Base-by-base conservation (phyloP, 2,797 vertebrate species). In the Cyprinodon diabolis region DNA sequence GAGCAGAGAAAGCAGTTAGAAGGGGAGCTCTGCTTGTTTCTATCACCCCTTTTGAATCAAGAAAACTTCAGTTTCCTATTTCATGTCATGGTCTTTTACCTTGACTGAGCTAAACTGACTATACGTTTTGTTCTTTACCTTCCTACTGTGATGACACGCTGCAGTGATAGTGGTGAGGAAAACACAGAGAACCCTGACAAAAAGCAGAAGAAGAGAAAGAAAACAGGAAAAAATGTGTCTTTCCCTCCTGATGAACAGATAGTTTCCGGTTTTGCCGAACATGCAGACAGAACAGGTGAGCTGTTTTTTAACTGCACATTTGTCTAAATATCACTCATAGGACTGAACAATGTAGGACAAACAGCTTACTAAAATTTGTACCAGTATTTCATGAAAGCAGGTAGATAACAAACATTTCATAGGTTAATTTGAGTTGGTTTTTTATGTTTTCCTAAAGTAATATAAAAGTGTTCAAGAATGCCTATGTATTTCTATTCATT, bases 191-290 rank as follows among this genome's bases (percentile, higher is more conserved):
- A 67, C 37, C 15, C 51, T 8, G 68, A 71, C 73, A 76, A 72
- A 68, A 80, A 62, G 58, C 77, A 73, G 74, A 83, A 85, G 74
- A 93, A 84, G 72, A 92, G 84, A 69, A 71, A 68, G 19, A 90
- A 89, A 85, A 80, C 70, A 63, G 88, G 74, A 49, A 95, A 94
- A 77, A 94, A 47, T 52, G 95, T 96, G 77, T 93, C 93, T n/a
- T 96, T 96, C 75, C 93, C 95, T 15, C 91, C 94, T 0, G 95
- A 95, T 56, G 94, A 93, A 52, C 83, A 93, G 66, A 94, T 96
- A 15, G 94, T 95, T 45, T 95, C 93, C 0, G 89, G 91, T 51
- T 94, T 94, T 79, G 90, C 92, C 10, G 94, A 95, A 69, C 84
- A 72, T 85, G 17, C 71, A 10, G 79, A 62, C 52, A 84, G 66